Base-by-base conservation (phyloP, 92 coral and sea anemone genomes). In the Zoanthus solanderi region DNA sequence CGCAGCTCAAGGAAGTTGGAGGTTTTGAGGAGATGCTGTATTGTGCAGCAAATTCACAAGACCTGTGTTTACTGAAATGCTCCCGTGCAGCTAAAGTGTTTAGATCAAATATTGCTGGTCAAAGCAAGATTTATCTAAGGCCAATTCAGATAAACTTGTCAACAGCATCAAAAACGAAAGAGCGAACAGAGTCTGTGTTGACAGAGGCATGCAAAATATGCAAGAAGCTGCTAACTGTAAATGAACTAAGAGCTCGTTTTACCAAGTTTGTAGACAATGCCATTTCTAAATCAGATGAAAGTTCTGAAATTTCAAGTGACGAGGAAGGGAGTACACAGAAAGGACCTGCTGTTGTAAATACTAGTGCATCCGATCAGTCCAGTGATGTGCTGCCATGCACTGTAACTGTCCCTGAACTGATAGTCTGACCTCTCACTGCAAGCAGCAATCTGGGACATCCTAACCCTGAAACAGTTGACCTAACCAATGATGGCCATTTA, bases 91-190 rank as follows among this genome's bases (percentile, higher is more conserved):
- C 71, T 34, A 80, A 57, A 80, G 53, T 28, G 30, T 48, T 80
- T 42, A 80, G 29, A 71, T 10, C 56, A 46, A 48, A 58, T 67
- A 58, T 80, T 57, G 29, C 85, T 53, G 66, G 72, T 46, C 85
- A 80, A 80, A 80, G 72, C 50, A 80, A 80, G 72, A 80, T 80
- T 29, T 80, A 80, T 47, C 50, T 80, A 23, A 67, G 73, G 54
- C 85, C 85, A 54, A 80, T 80, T 80, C 85, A 80, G 85, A 30
- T 47, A 32, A 85, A 76, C 58, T 52, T 85, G 46, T 85, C 89
- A 72, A 85, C 89, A 32, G 53, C 74, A 66, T 32, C 72, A 67
- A 67, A 78, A 46, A 60, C 83, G 69, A 73, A 0, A 45, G 60
- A 85, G 79, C 54, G 52, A 42, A 72, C 84, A 73, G 89, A 57